phyloP scores from a whole-genome alignment of 2,113 vertebrate species.

The Typhlomys cinereus region DNA sequence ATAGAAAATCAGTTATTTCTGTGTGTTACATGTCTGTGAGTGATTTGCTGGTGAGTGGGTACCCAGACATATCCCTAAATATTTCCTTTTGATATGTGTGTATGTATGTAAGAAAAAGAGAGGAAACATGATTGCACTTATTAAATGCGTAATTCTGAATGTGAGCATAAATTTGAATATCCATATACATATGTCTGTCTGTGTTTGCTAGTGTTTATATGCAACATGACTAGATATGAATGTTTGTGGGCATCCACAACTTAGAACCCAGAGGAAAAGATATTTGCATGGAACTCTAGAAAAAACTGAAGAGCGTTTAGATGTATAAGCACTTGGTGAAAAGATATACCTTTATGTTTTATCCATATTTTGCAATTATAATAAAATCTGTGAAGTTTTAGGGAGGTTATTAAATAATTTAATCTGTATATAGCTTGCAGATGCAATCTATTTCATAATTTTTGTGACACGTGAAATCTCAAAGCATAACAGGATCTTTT shows the following conservation, averaged over 20 bases:
- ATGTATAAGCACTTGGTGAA: not conserved
- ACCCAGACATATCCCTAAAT: not conserved
- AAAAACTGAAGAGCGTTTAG: constrained; percentile 41
- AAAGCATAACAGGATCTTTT: not conserved
- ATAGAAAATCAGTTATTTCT: not conserved
- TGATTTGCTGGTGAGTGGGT: not conserved
- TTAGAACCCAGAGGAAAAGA: constrained; percentile 40
- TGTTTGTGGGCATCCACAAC: not conserved
- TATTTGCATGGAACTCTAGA: not conserved
- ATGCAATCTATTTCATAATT: constrained; percentile 45
- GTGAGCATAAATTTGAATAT: constrained; percentile 49
- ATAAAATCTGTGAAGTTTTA: constrained; percentile 17
- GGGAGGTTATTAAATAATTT: constrained; percentile 27
- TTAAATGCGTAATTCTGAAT: constrained; percentile 8
- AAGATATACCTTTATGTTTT: constrained; percentile 56
- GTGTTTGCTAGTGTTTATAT: not conserved
- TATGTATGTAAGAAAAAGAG: not conserved
- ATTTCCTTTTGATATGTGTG: constrained; percentile 4
- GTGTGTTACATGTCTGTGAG: not conserved
- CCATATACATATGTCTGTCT: not conserved
- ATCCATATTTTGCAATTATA: constrained; percentile 29
- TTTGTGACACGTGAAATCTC: constrained; percentile 54
- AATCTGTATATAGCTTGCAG: constrained; percentile 38
- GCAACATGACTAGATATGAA: constrained; percentile 13
- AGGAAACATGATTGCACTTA: not conserved